These are phyloP conservation scores for Microplitis demolitor DNA, from an alignment of 1,140 invertebrate genomes.

Conservation along the genomic window DNA sequence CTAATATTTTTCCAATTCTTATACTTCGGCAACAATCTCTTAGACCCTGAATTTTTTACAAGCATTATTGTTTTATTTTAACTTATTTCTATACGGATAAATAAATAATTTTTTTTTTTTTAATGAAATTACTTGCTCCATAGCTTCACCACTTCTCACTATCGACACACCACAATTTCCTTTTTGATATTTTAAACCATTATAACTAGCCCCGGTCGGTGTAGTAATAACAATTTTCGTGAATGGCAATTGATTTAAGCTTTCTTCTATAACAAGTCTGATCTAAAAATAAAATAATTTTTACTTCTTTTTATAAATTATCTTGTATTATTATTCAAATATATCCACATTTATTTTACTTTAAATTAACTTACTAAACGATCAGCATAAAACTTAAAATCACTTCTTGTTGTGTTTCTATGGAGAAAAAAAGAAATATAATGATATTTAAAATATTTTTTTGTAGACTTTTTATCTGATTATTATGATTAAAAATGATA, in stretches of 20 bases:
- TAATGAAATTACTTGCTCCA: conserved; percentile 80
- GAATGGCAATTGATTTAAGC: conserved; percentile 95
- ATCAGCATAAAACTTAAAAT: conserved; percentile 99
- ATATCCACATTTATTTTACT: neutral
- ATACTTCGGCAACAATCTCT: conserved; percentile 97
- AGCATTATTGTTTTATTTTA: neutral
- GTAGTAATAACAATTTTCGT: conserved; percentile 87
- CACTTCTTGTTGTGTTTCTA: conserved; percentile 90
- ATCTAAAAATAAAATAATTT: conserved; percentile 42
- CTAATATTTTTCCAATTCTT: conserved; percentile 95
- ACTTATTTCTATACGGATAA: neutral
- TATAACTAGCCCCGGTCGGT: conserved; percentile 88
- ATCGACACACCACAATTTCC: conserved; percentile 99
- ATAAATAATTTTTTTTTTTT: too few species aligned
- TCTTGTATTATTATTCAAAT: neutral
- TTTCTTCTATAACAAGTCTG: conserved; percentile 94
- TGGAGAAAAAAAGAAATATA: conserved; percentile 50
- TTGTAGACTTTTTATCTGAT: neutral
- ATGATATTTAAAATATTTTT: conserved; percentile 12
- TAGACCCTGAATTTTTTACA: conserved; percentile 71
- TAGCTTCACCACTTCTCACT: conserved; percentile 93
- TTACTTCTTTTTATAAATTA: neutral
- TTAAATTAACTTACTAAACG: conserved; percentile 67
- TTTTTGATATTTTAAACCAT: conserved; percentile 91
- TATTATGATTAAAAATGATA: neutral